Base-by-base conservation (phyloP, 2,797 vertebrate genomes). In the Rhabdomys pumilio region DNA sequence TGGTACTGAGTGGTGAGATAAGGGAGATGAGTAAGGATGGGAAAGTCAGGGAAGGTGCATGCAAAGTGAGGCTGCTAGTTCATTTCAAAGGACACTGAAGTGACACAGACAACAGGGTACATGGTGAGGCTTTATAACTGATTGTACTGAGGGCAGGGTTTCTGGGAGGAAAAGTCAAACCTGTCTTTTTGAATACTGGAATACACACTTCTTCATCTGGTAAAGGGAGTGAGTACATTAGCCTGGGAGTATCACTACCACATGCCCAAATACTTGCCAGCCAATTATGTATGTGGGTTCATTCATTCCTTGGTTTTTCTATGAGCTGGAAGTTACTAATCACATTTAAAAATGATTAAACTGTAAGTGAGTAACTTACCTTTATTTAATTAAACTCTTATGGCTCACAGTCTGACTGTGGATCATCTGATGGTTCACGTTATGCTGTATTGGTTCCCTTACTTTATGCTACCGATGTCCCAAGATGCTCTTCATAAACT, bases 161-260 rank as follows among this genome's bases (percentile, higher is more conserved):
- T 83, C 57, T 63, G 57, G 57, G n/a, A 59, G 81, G 57, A 44
- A 83, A 83, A 63, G 38, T 29, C 85, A 95, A 73, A 38, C 82
- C 93, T 95, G 13, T 92, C 47, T 79, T 93, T 94, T 75, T 91
- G 29, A 73, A 81, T 82, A 82, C 20, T 93, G 15, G 47, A 86
- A 91, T 83, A 29, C 17, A 79, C n/a, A 75, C 29, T 41, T 93
- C 15, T 91, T 91, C 17, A 50, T 83, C 14, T 63, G 59, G 57
- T 44, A 82, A 82, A 61, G n/a, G 38, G 53, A 81, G 38, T 72
- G 22, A 81, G 38, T 72, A 17, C 11, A 44, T 61, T 85, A 14
- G 57, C 87, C 76, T 55, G 69, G 57, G 24, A 80, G 8, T 55
- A 26, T 80, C 4, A 5, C 11, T 92, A 44, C 57, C 26, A 11